Evolutionary conservation across 92 coral and sea anemone species (phyloP).

Genomic region (Scolanthus callimorphus): DNA sequence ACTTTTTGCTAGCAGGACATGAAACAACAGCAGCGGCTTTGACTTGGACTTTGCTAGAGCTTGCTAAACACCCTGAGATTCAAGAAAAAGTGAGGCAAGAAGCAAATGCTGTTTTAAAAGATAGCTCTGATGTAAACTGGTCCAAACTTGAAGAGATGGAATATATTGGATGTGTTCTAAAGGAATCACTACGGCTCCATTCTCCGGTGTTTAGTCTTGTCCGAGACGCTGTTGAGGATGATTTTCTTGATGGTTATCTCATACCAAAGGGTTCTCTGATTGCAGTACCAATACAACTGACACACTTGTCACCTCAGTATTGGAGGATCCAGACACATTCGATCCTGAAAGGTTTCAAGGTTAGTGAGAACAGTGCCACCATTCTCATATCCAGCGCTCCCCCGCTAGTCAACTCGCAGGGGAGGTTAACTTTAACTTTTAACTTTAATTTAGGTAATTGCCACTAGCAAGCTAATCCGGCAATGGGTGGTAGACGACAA

Average conservation of each 20-base stretch:
- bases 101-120: slow-evolving; percentile 15
- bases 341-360: slow-evolving; percentile 56
- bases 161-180: slow-evolving; percentile 56
- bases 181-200: slow-evolving; percentile 61
- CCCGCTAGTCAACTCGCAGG: too few relatives aligned
- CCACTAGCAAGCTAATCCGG: too few relatives aligned
- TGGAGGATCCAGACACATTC: slow-evolving; percentile 66
- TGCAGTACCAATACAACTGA: slow-evolving; percentile 24
- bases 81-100: slow-evolving; percentile 49
- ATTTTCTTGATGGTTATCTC: slow-evolving; percentile 48
- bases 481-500: too few relatives aligned
- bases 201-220: slow-evolving; percentile 24
- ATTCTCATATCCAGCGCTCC: too few relatives aligned
- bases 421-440: too few relatives aligned
- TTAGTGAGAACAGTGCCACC: too few relatives aligned
- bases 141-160: slow-evolving; percentile 51
- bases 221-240: slow-evolving; percentile 30
- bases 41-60: slow-evolving; percentile 66
- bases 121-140: slow-evolving; percentile 30
- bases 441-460: too few relatives aligned
- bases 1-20: slow-evolving; percentile 59
- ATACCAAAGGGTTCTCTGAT: slow-evolving; percentile 51
- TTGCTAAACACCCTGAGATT: slow-evolving; percentile 58
- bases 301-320: slow-evolving; percentile 46
- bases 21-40: slow-evolving; percentile 58